phyloP scores from a whole-genome alignment of 2,113 vertebrate genomes.

The Mesitornis unicolor region DNA sequence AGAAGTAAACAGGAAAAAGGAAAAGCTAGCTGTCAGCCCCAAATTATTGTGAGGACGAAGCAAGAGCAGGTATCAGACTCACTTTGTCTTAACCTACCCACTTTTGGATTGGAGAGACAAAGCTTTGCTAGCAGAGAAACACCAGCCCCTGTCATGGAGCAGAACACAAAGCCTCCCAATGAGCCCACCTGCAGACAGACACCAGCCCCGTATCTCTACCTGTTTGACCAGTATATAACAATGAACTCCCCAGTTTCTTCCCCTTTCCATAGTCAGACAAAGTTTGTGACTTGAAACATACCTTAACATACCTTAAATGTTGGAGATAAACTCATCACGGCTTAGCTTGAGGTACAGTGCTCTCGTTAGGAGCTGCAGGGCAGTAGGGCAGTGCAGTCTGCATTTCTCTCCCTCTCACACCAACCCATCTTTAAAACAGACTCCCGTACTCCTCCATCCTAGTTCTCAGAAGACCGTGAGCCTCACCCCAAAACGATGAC shows the following conservation, averaged over 20 bases:
- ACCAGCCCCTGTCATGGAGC: not conserved
- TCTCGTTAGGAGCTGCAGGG: not conserved
- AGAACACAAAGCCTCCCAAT: not conserved
- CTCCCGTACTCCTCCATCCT: not conserved
- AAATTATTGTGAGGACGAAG: not conserved
- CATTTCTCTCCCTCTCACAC: not conserved
- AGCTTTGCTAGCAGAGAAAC: not conserved
- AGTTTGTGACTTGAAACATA: not conserved
- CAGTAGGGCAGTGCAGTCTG: not conserved
- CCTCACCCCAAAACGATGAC: not conserved
- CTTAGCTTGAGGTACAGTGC: not conserved
- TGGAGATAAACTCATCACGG: not conserved
- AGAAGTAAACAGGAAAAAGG: not conserved
- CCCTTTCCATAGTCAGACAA: not conserved
- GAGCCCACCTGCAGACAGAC: not conserved
- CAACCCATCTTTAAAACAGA: not conserved
- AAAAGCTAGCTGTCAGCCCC: not conserved
- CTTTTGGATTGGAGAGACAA: not conserved
- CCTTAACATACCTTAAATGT: not conserved
- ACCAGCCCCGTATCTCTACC: not conserved
- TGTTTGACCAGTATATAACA: not conserved
- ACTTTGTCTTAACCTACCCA: not conserved
- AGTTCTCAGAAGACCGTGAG: not conserved
- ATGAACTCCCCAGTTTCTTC: not conserved
- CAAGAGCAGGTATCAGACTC: not conserved